Base-by-base conservation (phyloP, 2,888 invertebrate species). In the Trissonchulus latispiculum region DNA sequence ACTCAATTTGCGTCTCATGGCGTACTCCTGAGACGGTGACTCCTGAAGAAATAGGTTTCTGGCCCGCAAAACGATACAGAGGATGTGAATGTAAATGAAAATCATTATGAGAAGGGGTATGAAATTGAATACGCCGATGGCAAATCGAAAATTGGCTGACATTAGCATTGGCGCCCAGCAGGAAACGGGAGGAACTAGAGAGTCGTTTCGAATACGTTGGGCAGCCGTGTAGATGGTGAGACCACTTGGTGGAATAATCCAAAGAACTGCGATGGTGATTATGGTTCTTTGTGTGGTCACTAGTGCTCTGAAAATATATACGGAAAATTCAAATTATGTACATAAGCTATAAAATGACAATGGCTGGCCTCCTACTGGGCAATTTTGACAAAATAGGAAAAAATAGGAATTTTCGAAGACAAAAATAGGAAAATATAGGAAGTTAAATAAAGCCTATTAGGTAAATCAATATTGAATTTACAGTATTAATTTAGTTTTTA, bases 41-140 rank as follows among this genome's bases (percentile, higher is more conserved):
- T 64, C 66, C 8, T 8, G 8, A 15, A 8, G 35, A 8, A 64
- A 15, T 28, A 33, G 28, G 32, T 64, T 64, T n/a, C 32, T 33
- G 2, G 69, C 3, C 8, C 66, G 66, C 8, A 18, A 29, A 62
- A 18, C 28, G 15, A 29, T 29, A 18, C 3, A 18, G 76, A 88
- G 85, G 75, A 89, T 88, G 80, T 88, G 88, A 0, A 84, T 80
- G 81, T 89, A 89, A 76, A 88, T 87, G 77, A 86, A 80, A 2
- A 86, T 84, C 88, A 89, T 88, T 36, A 87, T 76, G 2, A 87
- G 76, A 69, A 88, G 83, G 2, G 88, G 88, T 1, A 85, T 82
- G 78, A 88, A 86, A 79, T 89, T 87, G 37, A 88, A 81, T 1
- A 84, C 83, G 15, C 87, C 85, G 77, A 87, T 86, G 37, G 86